Base-by-base conservation (phyloP, 2,888 invertebrate genomes). In the Lepas anatifera region DNA sequence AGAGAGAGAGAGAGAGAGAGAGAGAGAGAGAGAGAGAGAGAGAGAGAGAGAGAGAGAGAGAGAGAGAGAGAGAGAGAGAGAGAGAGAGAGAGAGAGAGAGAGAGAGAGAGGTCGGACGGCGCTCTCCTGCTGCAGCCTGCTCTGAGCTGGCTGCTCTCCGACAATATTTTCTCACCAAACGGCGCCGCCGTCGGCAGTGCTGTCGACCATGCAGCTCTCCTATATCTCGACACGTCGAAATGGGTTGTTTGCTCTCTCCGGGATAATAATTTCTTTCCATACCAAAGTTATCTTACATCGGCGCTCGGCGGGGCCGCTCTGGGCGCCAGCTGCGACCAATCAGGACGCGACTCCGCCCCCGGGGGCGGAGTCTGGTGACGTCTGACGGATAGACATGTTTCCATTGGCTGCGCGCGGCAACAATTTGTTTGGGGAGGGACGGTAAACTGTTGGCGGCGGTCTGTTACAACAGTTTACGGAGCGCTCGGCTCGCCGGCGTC, bases 171-270 rank as follows among this genome's bases (percentile, higher is more conserved):
- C 58, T 58, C 58, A 32, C 58, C 32, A 58, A 58, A 32, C 58
- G 58, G 32, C 32, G 32, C 32, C 32, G 32, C 32, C 18, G 50
- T 7, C 58, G 4, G 58, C 58, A 7, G 2, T 25, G 32, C 32
- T 58, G 58, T 58, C 58, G 58, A 32, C 58, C 29, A 32, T 58
- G 58, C 58, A 58, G 32, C 58, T 58, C 58, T 58, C 58, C 32
- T 58, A 58, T 58, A 58, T 58, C 58, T 58, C 58, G 32, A 58
- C 58, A 58, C 58, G 58, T 58, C 58, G 58, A 58, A 58, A 58
- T 58, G 58, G 58, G 58, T 32, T 58, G 58, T 58, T 58, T 58
- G 58, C 58, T 18, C 58, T 58, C 58, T 18, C n/a, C 58, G 52
- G 32, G 58, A 58, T 58, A 58, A 58, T 58, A 58, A 58, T 58